Evolutionary conservation across 1,140 invertebrate species (phyloP).

Genomic region (Batillaria attramentaria): DNA sequence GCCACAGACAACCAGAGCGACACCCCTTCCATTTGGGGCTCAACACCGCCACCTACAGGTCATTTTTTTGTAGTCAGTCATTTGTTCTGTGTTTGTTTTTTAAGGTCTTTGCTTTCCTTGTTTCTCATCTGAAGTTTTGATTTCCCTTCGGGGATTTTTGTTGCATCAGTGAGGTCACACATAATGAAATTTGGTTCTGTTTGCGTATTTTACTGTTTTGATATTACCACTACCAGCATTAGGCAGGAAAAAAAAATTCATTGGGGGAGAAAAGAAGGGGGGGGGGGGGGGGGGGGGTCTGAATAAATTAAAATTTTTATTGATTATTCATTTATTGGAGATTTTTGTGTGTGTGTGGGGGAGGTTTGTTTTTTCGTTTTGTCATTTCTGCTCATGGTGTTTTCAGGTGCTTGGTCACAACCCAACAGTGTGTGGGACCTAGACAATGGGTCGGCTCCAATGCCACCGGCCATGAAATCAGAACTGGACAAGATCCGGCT

Average conservation of each 20-base stretch:
- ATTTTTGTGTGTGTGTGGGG: constrained; percentile 1
- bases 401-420: constrained; percentile 48
- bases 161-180: too few species aligned
- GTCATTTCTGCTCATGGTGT: neutral
- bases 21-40: constrained; percentile 49
- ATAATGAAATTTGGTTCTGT: too few species aligned
- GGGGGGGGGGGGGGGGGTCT: too few species aligned
- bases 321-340: too few species aligned
- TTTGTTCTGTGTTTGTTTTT: neutral
- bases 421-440: constrained; percentile 66
- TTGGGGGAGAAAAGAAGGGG: too few species aligned
- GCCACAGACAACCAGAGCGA: constrained; percentile 43
- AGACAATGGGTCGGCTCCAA: constrained; percentile 35
- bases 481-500: constrained; percentile 17
- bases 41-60: constrained; percentile 2
- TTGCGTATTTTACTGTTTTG: too few species aligned
- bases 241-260: too few species aligned
- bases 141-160: too few species aligned
- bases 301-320: too few species aligned
- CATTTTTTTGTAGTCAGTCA: neutral
- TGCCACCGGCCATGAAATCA: neutral
- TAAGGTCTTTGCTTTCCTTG: too few species aligned
- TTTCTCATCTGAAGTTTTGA: too few species aligned
- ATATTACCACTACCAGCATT: too few species aligned
- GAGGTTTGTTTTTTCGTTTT: neutral